Evolutionary conservation across 1,140 invertebrate species (phyloP).

Genomic region (Octopus sinensis): DNA sequence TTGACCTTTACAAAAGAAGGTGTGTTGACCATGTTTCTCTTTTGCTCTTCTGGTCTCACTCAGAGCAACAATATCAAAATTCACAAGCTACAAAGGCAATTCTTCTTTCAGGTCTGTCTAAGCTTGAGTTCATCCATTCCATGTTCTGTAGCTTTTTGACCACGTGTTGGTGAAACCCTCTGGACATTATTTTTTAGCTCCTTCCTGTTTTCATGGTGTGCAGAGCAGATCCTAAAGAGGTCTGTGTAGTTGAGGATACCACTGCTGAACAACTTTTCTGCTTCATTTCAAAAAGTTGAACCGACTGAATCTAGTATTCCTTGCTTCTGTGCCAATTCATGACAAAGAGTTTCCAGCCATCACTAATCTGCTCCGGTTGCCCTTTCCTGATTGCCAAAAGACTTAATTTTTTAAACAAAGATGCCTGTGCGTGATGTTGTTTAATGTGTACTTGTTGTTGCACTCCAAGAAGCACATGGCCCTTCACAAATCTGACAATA

Average conservation of each 20-base stretch:
- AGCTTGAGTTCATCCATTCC: neutral
- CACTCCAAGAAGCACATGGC: neutral
- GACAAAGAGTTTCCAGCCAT: neutral
- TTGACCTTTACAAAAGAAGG: too few species aligned
- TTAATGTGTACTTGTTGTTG: neutral
- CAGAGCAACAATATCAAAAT: neutral
- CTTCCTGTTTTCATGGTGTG: neutral
- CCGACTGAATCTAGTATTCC: neutral
- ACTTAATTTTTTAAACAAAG: neutral
- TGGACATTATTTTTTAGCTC: neutral
- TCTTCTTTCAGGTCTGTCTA: neutral
- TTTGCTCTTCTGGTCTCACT: neutral
- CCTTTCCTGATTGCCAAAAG: neutral
- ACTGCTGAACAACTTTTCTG: neutral
- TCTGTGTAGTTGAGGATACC: neutral
- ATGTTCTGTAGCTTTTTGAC: too few species aligned
- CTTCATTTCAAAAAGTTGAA: neutral
- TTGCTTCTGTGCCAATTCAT: neutral
- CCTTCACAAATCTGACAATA: neutral
- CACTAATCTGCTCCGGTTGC: neutral
- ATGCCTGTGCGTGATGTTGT: neutral
- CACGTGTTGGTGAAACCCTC: neutral
- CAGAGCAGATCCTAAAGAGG: neutral
- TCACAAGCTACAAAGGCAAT: neutral
- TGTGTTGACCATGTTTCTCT: neutral